Base-by-base conservation (phyloP, 2,888 invertebrate species). In the Ichneumoninae sp. region DNA sequence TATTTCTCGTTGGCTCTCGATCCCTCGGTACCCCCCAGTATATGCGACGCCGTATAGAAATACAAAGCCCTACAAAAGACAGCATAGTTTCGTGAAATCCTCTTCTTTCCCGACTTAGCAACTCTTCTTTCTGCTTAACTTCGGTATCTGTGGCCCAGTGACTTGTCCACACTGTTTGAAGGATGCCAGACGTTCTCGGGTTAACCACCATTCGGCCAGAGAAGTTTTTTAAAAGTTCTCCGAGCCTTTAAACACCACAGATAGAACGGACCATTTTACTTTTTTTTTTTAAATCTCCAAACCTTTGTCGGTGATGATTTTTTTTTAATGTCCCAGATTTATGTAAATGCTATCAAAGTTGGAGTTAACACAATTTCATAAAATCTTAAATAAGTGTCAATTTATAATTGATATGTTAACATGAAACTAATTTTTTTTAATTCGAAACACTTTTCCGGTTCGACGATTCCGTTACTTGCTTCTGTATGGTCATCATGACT, bases 141-240 rank as follows among this genome's bases (percentile, higher is more conserved):
- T 69, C n/a, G 57, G 44, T 54, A 77, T 30, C 22, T 13, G 65
- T 40, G 66, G 68, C 19, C 40, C 54, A 5, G 54, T 54, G 54
- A 54, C 40, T 69, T 69, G 40, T 44, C 54, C 30, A 40, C 68
- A 57, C n/a, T 68, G 68, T 68, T 68, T 52, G 69, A 44, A 69
- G 40, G 36, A 26, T 52, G 60, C 57, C 68, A 57, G 44, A 40
- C 30, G 57, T 19, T 68, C 57, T 69, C 57, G 22, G 33, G 57
- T 57, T 30, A 26, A 77, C 54, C 77, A 68, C 77, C 33, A 57
- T 40, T 13, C 40, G 13, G 16, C 30, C 7, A 44, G 19, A 13
- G 33, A n/a, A 77, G 19, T 57, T 68, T 69, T 30, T 5, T 13
- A 26, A 77, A 77, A 77, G 44, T 68, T 57, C 30, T 0, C 4